Conservation (phyloP, 2,888 invertebrate species). For the Seira sanloemensis region DNA sequence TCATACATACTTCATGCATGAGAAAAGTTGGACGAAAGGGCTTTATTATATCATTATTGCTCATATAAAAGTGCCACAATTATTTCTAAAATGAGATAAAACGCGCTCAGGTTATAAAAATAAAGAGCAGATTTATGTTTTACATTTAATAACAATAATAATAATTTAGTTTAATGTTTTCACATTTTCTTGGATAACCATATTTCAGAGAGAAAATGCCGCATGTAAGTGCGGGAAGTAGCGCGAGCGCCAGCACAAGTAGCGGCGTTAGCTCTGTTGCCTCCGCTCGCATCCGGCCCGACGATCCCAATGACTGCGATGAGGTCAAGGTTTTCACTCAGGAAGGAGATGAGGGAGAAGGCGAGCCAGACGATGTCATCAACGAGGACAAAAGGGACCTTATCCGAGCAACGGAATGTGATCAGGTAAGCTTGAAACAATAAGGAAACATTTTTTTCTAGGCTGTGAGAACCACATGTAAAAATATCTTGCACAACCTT, state of each 20-base stretch:
- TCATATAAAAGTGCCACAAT: not conserved
- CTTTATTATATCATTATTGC: not conserved
- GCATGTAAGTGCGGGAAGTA: conserved; percentile 67
- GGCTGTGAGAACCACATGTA: not conserved
- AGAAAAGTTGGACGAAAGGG: conserved; percentile 53
- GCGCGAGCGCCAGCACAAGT: conserved; percentile 66
- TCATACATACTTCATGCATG: conserved; percentile 64
- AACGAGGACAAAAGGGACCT: conserved; percentile 73
- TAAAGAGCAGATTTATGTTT: conserved; percentile 66
- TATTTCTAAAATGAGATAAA: conserved; percentile 53
- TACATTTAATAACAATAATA: conserved; percentile 26
- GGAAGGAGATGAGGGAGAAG: conserved; percentile 73
- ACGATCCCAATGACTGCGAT: conserved; percentile 73
- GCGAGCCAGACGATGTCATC: conserved; percentile 73
- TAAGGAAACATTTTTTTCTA: conserved; percentile 8
- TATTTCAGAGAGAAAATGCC: conserved; percentile 56
- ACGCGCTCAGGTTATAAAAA: conserved; percentile 32
- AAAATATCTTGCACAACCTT: conserved; percentile 10
- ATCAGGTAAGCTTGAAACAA: conserved; percentile 66
- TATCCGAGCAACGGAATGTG: conserved; percentile 72
- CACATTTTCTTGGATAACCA: conserved; percentile 26
- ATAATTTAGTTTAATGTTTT: conserved; percentile 47
- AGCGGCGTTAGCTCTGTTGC: conserved; percentile 65
- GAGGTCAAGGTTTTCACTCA: conserved; percentile 73
- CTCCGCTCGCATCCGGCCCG: conserved; percentile 69